These are phyloP conservation scores for Phocoena phocoena DNA, from an alignment of 2,113 vertebrate species.

Conservation along the genomic window DNA sequence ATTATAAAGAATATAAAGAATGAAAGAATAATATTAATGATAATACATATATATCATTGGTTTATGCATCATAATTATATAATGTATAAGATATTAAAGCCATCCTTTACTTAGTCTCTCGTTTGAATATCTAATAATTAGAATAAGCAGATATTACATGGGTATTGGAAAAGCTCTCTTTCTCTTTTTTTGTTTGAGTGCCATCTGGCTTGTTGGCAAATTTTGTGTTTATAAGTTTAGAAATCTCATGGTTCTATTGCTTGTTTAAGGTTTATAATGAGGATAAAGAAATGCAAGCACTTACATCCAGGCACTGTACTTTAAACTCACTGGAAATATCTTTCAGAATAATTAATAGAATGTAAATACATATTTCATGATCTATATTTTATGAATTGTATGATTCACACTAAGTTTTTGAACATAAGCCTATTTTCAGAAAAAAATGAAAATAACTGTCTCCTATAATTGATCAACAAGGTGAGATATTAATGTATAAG, in stretches of 20 bases:
- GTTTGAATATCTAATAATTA: not conserved
- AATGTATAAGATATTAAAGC: not conserved
- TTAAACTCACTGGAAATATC: not conserved
- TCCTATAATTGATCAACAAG: not conserved
- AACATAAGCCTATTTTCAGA: not conserved
- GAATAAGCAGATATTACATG: not conserved
- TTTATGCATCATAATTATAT: not conserved
- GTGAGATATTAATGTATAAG: not conserved
- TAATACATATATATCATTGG: not conserved
- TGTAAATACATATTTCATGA: not conserved
- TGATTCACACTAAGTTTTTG: not conserved
- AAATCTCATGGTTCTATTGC: not conserved
- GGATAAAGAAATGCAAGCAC: not conserved
- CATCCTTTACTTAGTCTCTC: not conserved
- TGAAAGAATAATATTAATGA: not conserved
- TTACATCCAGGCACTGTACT: not conserved
- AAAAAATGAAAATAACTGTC: not conserved
- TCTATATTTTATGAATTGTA: not conserved
- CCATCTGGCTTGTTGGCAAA: conserved; percentile 50
- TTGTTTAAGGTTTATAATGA: conserved; percentile 18
- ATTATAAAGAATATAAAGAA: not conserved
- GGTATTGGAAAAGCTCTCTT: not conserved
- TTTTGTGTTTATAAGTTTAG: conserved; percentile 8
- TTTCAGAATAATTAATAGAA: not conserved
- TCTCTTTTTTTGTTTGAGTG: not conserved